Base-by-base conservation (phyloP, 2,113 vertebrate genomes). In the Lamprologus lemairii region DNA sequence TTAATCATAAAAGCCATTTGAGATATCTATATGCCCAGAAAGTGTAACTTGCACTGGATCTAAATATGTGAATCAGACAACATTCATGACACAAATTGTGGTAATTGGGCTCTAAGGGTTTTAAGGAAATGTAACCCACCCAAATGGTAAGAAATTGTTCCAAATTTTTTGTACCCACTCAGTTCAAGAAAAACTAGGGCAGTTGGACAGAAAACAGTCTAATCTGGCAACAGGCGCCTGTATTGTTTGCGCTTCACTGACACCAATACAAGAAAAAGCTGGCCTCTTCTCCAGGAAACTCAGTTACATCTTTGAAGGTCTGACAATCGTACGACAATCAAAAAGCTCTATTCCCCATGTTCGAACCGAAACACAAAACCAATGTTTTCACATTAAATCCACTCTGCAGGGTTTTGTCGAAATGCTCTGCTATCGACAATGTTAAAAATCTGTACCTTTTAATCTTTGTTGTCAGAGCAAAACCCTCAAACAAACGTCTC, bases 381-480 rank as follows among this genome's bases (percentile, higher is more conserved):
- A 53, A 37, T 10, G 11, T 26, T 65, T 82, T 65, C 54, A 26
- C 5, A 40, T 42, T 60, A 86, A 51, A 28, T 55, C 54, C 60
- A 26, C 79, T 89, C 42, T 47, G 47, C 9, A 82, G 7, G 40
- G 23, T 58, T 73, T 73, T 60, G 11, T 35, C 21, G 54, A 31
- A 81, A 81, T 40, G 37, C 54, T 65, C 26, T 9, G 54, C 23
- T 26, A 42, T 47, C 13, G 6, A 31, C 57, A n/a, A 9, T 2
- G 21, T 88, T 60, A 54, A 83, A 78, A 88, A 83, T 82, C 60
- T 55, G 35, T 6, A 21, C 54, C 81, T 84, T 79, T 78, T 92
- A 85, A 87, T 92, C 89, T 85, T 55, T 85, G 83, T 75, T 86
- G 88, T 92, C 82, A 73, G 28, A 88, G 87, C 12, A 55, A 92